Percentiles rank a stretch among this genome's conserved stretches.
phyloP scores from a whole-genome alignment of 2,888 invertebrate genomes.

The Spisula solida region DNA sequence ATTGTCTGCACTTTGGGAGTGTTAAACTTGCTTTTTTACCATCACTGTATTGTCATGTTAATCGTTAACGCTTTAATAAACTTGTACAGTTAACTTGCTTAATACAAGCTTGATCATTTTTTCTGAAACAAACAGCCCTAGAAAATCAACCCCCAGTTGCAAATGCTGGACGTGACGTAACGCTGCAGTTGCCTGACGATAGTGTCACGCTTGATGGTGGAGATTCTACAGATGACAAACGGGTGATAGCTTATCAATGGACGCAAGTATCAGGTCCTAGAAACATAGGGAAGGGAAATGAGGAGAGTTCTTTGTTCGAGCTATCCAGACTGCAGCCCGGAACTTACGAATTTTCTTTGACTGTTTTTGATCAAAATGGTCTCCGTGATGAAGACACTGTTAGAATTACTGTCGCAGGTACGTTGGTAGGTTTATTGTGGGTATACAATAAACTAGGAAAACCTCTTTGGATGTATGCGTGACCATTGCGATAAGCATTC shows the following conservation, averaged over 20 bases:
- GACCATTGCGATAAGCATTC: too few relatives aligned
- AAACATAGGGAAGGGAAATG: not conserved
- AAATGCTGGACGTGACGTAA: slow-evolving; percentile 58
- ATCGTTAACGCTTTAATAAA: not conserved
- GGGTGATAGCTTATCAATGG: slow-evolving; percentile 54
- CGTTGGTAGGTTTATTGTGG: not conserved
- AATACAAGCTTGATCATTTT: not conserved
- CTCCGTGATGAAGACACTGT: slow-evolving; percentile 72
- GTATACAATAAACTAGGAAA: not conserved
- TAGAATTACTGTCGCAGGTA: slow-evolving; percentile 50
- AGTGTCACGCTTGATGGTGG: slow-evolving; percentile 44
- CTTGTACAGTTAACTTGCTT: not conserved
- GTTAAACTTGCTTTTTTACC: not conserved
- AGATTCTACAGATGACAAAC: slow-evolving; percentile 46
- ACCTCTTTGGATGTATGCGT: too few relatives aligned
- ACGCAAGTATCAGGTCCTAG: too few relatives aligned
- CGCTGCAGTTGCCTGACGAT: slow-evolving; percentile 40
- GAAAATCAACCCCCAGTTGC: slow-evolving; percentile 58
- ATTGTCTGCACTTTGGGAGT: not conserved
- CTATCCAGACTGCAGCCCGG: slow-evolving; percentile 34
- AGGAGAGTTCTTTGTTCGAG: slow-evolving; percentile 3
- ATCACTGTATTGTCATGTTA: not conserved
- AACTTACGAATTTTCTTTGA: slow-evolving; percentile 40
- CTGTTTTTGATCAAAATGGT: slow-evolving; percentile 49
- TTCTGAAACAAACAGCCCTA: not conserved